A percentile compares a stretch with the other conserved stretches of the same genome.
These are phyloP conservation scores for Chlorocebus sabaeus DNA, from an alignment of 2,113 vertebrate species.

Conservation along the genomic window DNA sequence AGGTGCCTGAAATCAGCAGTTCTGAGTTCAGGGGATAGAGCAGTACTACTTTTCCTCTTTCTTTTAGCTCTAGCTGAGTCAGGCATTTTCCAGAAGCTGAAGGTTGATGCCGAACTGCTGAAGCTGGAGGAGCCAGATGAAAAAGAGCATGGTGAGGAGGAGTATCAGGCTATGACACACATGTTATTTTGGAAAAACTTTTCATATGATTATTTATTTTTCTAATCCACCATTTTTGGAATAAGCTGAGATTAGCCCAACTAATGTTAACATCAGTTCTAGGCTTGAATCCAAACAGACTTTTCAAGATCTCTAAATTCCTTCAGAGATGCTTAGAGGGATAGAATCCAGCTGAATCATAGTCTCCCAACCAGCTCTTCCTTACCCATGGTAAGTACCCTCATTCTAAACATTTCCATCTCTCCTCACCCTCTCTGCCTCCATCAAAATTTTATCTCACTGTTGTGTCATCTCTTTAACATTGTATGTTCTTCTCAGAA, in stretches of 20 bases:
- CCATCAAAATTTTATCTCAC: background rate
- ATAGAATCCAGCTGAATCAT: background rate
- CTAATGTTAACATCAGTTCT: background rate
- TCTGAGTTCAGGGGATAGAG: background rate
- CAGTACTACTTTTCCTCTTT: background rate
- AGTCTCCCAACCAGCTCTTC: background rate
- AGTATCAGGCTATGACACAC: background rate
- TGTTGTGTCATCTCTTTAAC: background rate
- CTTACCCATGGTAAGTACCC: background rate
- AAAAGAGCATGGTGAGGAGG: background rate
- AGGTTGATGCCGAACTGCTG: background rate
- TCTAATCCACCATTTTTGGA: background rate
- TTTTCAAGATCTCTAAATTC: constrained; percentile 27
- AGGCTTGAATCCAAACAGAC: background rate
- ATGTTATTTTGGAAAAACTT: background rate
- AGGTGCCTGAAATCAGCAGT: background rate
- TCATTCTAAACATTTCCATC: background rate
- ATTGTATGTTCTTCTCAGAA: background rate
- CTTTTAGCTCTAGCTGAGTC: background rate
- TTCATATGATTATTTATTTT: background rate
- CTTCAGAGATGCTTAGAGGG: background rate
- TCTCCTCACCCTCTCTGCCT: background rate
- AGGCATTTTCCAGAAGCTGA: background rate
- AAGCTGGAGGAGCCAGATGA: background rate
- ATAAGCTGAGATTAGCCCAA: background rate